Evolutionary conservation across 2,113 vertebrate genomes (phyloP).

Genomic region (Columbina picui): DNA sequence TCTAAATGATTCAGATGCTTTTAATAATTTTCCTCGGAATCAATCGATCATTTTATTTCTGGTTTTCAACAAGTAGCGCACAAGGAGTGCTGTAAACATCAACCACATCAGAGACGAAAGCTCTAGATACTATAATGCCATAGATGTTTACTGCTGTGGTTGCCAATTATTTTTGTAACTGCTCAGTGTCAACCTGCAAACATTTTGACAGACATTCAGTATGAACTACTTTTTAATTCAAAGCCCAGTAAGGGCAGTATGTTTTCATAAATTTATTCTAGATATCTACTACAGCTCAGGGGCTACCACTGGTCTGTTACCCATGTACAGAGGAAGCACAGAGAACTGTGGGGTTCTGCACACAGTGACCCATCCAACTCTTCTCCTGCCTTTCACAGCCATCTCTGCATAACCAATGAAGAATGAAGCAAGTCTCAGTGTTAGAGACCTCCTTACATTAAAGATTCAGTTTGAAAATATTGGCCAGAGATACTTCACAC

Average conservation of each 20-base stretch:
- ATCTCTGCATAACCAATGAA: background rate
- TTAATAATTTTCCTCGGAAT: background rate
- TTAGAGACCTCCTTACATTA: background rate
- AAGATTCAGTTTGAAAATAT: background rate
- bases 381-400: background rate
- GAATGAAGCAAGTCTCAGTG: background rate
- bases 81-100: background rate
- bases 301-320: background rate
- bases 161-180: background rate
- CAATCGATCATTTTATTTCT: background rate
- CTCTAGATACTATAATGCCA: background rate
- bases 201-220: accelerated
- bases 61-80: background rate
- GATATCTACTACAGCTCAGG: background rate
- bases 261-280: background rate
- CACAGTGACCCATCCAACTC: background rate
- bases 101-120: background rate
- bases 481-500: background rate
- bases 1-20: background rate
- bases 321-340: background rate
- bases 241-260: background rate
- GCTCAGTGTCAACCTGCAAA: background rate
- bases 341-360: background rate
- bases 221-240: background rate
- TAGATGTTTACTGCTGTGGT: background rate